These are phyloP conservation scores for Laspeyria flexula DNA, from an alignment of 2,888 invertebrate genomes.

Conservation along the genomic window DNA sequence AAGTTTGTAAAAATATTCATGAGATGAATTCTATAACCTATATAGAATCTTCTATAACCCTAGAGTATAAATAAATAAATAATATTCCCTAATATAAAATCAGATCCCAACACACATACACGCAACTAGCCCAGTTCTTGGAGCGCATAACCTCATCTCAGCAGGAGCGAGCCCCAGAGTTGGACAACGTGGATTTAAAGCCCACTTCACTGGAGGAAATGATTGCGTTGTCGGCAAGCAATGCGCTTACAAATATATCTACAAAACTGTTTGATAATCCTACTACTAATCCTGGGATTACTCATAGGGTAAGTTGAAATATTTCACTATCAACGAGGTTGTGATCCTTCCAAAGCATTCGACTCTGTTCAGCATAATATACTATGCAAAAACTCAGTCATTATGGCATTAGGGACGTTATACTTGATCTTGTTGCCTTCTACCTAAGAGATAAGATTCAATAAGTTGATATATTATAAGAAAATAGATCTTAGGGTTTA, in stretches of 20 bases:
- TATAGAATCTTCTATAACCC: not conserved
- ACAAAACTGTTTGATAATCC: slow-evolving; percentile 72
- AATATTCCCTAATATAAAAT: slow-evolving; percentile 34
- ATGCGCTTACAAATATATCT: slow-evolving; percentile 63
- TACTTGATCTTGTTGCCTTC: too few relatives aligned
- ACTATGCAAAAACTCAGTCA: too few relatives aligned
- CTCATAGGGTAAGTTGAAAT: slow-evolving; percentile 68
- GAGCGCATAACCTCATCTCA: slow-evolving; percentile 88
- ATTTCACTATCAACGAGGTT: not conserved
- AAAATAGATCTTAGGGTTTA: too few relatives aligned
- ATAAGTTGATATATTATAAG: too few relatives aligned
- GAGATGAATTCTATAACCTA: too few relatives aligned
- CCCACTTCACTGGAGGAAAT: slow-evolving; percentile 70
- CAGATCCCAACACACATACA: slow-evolving; percentile 93
- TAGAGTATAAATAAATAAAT: too few relatives aligned
- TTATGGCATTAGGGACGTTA: too few relatives aligned
- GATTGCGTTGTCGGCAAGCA: slow-evolving; percentile 67
- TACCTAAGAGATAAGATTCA: too few relatives aligned
- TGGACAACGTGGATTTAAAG: slow-evolving; percentile 57
- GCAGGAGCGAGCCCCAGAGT: slow-evolving; percentile 65
- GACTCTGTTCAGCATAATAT: too few relatives aligned
- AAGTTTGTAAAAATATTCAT: too few relatives aligned
- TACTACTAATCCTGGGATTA: slow-evolving; percentile 71
- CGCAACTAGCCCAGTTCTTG: slow-evolving; percentile 90
- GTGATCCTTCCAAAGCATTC: too few relatives aligned